Conservation (phyloP, 2,888 invertebrate genomes). For the Itoplectis maculator region DNA sequence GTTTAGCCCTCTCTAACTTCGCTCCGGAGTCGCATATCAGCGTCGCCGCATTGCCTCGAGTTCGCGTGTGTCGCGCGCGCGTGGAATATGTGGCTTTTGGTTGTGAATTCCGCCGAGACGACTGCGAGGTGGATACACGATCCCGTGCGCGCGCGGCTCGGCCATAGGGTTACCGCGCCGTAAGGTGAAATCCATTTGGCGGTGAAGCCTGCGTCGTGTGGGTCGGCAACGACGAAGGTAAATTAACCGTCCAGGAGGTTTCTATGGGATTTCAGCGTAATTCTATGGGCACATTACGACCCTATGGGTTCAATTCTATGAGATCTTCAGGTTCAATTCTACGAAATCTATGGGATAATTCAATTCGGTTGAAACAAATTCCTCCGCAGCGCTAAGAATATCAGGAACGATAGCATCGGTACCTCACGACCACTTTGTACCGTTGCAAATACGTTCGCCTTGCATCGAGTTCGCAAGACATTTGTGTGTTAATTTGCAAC, state of each 20-base stretch:
- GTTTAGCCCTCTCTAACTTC: conserved; percentile 44
- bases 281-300: too few species aligned
- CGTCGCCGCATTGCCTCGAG: neutral
- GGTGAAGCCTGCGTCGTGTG: neutral
- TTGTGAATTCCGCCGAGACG: neutral
- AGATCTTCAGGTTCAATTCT: too few species aligned
- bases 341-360: too few species aligned
- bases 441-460: conserved; percentile 4
- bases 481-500: conserved; percentile 18
- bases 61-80: neutral
- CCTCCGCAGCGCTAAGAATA: neutral
- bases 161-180: neutral
- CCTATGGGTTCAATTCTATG: too few species aligned
- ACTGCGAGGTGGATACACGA: neutral
- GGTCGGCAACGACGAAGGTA: neutral
- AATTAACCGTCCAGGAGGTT: neutral
- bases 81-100: conserved; percentile 22
- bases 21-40: neutral
- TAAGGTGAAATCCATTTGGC: conserved; percentile 2
- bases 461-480: conserved; percentile 3
- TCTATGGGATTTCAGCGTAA: neutral
- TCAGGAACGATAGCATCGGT: neutral
- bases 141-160: neutral
- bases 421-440: neutral
- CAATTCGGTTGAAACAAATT: too few species aligned